Conservation (phyloP, 2,797 vertebrate genomes). For the Labeo calbasu region DNA sequence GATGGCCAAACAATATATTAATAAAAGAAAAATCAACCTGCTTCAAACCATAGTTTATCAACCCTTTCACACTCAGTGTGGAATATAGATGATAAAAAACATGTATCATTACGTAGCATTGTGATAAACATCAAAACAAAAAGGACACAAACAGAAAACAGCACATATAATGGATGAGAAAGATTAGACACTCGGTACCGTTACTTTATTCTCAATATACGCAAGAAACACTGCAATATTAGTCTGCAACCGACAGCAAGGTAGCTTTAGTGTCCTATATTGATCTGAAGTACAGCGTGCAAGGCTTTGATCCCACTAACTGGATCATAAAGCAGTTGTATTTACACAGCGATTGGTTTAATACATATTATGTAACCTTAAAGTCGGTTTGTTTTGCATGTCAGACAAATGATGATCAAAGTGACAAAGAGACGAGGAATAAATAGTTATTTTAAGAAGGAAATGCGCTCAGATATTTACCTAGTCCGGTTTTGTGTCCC, state of each 20-base stretch:
- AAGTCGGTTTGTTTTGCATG: not conserved
- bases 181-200: not conserved
- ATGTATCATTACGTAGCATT: not conserved
- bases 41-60: not conserved
- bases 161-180: not conserved
- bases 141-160: not conserved
- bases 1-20: no score
- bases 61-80: not conserved
- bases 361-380: not conserved
- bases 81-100: not conserved
- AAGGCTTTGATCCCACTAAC: conserved; percentile 19
- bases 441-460: conserved; percentile 8
- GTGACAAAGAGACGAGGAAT: not conserved
- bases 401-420: not conserved
- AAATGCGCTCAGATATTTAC: conserved; percentile 46
- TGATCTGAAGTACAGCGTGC: conserved; percentile 16
- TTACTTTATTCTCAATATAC: not conserved
- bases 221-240: not conserved
- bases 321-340: not conserved
- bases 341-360: not conserved
- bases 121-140: not conserved
- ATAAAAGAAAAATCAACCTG: not conserved
- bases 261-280: not conserved
- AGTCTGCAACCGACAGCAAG: not conserved
- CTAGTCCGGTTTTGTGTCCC: conserved; percentile 35